Conservation (phyloP, 1,140 invertebrate genomes). For the Archivesica marissinica region DNA sequence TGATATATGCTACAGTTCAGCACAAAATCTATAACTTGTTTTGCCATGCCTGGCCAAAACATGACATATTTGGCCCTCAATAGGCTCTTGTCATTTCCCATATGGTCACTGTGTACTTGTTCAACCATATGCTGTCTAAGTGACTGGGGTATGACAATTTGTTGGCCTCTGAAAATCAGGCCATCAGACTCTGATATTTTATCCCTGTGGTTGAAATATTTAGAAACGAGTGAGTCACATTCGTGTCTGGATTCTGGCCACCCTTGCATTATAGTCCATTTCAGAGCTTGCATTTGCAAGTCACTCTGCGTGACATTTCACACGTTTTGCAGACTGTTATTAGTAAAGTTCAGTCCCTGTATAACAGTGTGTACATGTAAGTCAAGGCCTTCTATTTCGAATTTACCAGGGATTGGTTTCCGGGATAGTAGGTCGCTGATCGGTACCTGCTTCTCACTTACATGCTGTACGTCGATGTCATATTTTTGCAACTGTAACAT, state of each 20-base stretch:
- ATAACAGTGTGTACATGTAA: slow-evolving; percentile 14
- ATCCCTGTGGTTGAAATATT: slow-evolving; percentile 47
- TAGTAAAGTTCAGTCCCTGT: not conserved
- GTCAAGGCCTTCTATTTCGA: slow-evolving; percentile 1
- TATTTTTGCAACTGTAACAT: slow-evolving; percentile 82
- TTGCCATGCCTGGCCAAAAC: slow-evolving; percentile 69
- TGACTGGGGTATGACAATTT: slow-evolving; percentile 61
- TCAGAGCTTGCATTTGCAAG: slow-evolving; percentile 10
- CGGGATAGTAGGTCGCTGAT: slow-evolving; percentile 65
- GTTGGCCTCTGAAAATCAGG: slow-evolving; percentile 63
- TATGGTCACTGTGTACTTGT: slow-evolving; percentile 63
- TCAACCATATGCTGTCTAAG: slow-evolving; percentile 58
- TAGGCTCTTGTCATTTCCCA: slow-evolving; percentile 65
- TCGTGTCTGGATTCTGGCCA: slow-evolving; percentile 42
- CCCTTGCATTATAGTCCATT: slow-evolving; percentile 49
- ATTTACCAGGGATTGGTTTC: not conserved
- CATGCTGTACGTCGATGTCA: slow-evolving; percentile 78
- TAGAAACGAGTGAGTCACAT: not conserved
- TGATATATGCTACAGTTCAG: slow-evolving; percentile 63
- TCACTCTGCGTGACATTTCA: not conserved
- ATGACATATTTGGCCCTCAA: slow-evolving; percentile 50
- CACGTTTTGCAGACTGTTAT: not conserved
- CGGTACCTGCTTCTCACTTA: slow-evolving; percentile 80
- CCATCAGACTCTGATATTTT: slow-evolving; percentile 62
- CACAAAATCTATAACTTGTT: slow-evolving; percentile 68